Conservation (phyloP, 2,888 invertebrate species). For the Spilosoma lubricipeda region DNA sequence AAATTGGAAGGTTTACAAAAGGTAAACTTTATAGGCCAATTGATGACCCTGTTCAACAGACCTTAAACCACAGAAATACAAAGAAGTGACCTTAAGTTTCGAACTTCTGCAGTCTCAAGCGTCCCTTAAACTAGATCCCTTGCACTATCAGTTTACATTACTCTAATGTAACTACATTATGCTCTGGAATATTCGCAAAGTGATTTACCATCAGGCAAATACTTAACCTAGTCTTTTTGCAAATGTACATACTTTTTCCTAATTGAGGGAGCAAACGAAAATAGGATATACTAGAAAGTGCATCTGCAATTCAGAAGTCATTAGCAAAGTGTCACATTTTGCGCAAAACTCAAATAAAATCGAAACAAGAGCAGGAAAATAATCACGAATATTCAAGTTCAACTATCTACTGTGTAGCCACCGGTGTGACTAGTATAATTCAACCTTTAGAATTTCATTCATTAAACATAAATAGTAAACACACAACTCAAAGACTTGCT, state of each 20-base stretch:
- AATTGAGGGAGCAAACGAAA: background rate
- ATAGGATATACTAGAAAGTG: background rate
- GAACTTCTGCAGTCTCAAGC: background rate
- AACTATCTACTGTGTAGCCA: constrained; percentile 29
- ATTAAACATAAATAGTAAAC: constrained; percentile 22
- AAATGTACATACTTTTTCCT: no score
- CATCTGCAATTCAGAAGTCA: background rate
- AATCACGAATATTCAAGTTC: constrained; percentile 49
- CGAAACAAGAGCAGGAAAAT: background rate
- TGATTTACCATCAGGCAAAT: background rate
- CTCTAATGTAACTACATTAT: no score
- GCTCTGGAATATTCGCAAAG: background rate
- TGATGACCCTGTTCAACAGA: background rate
- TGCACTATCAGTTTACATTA: background rate
- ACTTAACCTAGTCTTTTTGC: no score
- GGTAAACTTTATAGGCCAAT: background rate
- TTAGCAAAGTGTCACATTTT: background rate
- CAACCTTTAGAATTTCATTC: constrained; percentile 42
- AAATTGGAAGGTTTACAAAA: constrained; percentile 28
- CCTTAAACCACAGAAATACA: background rate
- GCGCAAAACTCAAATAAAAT: background rate
- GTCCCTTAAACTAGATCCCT: background rate
- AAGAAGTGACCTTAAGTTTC: background rate
- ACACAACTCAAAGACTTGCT: constrained; percentile 20
- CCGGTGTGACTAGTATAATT: constrained; percentile 42